These are phyloP conservation scores for Dascyllus trimaculatus DNA, from an alignment of 2,113 vertebrate species.

Conservation along the genomic window DNA sequence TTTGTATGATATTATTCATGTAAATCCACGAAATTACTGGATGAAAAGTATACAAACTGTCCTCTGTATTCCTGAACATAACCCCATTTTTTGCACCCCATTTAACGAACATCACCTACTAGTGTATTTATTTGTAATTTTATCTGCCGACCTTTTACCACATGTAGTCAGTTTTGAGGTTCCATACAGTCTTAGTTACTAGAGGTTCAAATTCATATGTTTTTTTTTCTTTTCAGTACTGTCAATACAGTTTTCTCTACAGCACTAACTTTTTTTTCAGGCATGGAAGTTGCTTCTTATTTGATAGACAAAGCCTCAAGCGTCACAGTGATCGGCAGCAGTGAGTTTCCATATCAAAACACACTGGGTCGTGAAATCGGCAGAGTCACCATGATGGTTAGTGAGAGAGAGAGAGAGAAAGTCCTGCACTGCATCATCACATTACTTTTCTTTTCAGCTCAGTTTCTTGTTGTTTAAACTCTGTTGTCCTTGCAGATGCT, in stretches of 20 bases:
- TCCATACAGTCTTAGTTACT: background rate
- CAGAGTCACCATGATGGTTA: slow-evolving; percentile 84
- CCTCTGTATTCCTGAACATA: no score
- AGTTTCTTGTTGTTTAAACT: background rate
- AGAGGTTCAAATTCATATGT: background rate
- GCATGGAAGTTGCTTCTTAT: slow-evolving; percentile 90
- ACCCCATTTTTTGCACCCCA: no score
- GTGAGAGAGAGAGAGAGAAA: slow-evolving; percentile 13
- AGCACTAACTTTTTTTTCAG: slow-evolving; percentile 68
- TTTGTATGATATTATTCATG: no score
- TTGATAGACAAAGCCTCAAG: slow-evolving; percentile 83
- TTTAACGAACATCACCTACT: no score
- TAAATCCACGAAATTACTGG: no score
- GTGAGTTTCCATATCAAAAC: slow-evolving; percentile 84
- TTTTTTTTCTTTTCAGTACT: slow-evolving; percentile 2
- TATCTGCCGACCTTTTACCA: no score
- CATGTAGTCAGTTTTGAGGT: no score
- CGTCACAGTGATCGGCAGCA: slow-evolving; percentile 87
- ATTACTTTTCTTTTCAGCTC: background rate
- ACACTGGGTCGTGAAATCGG: slow-evolving; percentile 86
- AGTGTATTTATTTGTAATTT: no score
- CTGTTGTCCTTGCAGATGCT: slow-evolving; percentile 83
- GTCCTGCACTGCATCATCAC: no score
- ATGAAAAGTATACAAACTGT: no score
- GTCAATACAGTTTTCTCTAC: background rate